phyloP scores from a whole-genome alignment of 2,113 vertebrate genomes.

The Silurus asotus region DNA sequence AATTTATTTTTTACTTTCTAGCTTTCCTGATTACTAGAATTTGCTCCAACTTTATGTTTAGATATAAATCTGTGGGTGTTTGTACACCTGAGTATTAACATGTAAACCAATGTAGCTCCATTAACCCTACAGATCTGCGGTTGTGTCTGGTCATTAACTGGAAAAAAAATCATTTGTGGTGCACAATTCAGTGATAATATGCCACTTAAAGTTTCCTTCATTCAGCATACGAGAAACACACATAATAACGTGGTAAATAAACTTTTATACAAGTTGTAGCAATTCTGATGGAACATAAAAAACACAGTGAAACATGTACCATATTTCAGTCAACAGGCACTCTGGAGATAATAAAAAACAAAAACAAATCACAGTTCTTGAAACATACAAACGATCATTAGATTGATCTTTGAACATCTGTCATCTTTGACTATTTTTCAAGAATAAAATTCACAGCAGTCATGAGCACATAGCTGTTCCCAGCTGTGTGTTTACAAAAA shows the following conservation, averaged over 20 bases:
- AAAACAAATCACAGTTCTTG: background rate
- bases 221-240: background rate
- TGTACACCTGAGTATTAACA: background rate
- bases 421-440: background rate
- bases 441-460: conserved; percentile 9
- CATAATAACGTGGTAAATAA: conserved; percentile 47
- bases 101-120: background rate
- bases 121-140: background rate
- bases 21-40: background rate
- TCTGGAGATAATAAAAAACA: background rate
- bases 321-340: conserved; percentile 11
- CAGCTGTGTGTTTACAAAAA: background rate
- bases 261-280: conserved; percentile 22
- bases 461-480: conserved; percentile 3
- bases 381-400: background rate
- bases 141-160: background rate
- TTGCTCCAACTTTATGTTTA: background rate
- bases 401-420: background rate
- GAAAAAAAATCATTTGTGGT: too few relatives aligned
- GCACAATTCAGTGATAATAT: background rate
- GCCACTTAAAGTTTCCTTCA: background rate
- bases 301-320: background rate
- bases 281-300: conserved; percentile 22
- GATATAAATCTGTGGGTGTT: background rate
- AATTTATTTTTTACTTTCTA: background rate